Evolutionary conservation across 1,140 invertebrate species (phyloP).

Genomic region (Apis florea): DNA sequence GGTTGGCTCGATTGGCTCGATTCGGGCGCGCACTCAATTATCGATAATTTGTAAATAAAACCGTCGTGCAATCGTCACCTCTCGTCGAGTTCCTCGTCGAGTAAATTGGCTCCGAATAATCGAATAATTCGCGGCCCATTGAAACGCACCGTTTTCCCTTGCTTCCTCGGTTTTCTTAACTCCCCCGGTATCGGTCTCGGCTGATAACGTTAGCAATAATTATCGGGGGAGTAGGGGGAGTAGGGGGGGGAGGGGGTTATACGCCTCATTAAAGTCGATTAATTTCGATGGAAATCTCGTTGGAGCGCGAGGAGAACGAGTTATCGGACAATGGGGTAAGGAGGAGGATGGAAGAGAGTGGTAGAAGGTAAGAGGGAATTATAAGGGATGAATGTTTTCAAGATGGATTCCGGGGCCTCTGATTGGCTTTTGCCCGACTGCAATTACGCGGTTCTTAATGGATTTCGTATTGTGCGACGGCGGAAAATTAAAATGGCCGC

Average conservation of each 20-base stretch:
- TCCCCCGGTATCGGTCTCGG: background rate
- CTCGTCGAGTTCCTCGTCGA: conserved; percentile 41
- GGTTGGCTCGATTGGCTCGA: background rate
- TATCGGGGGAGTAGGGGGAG: background rate
- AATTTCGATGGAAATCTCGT: conserved; percentile 24
- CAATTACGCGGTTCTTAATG: background rate
- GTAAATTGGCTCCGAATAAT: conserved; percentile 54
- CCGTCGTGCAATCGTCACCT: conserved; percentile 37
- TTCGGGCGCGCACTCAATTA: conserved; percentile 55
- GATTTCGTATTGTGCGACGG: background rate
- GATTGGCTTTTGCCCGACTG: background rate
- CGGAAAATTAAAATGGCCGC: background rate
- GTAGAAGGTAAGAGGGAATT: background rate
- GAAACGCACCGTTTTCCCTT: conserved; percentile 12
- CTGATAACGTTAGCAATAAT: conserved; percentile 60
- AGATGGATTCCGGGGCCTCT: background rate
- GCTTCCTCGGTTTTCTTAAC: background rate
- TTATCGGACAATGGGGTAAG: background rate
- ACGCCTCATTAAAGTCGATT: conserved; percentile 41
- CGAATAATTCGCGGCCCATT: conserved; percentile 33
- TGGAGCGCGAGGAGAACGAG: background rate
- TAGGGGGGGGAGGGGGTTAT: background rate
- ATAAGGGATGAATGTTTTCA: background rate
- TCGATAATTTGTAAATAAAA: conserved; percentile 64
- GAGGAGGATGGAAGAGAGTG: background rate